Base-by-base conservation (phyloP, 2,888 invertebrate genomes). In the Aleiodes testaceus region DNA sequence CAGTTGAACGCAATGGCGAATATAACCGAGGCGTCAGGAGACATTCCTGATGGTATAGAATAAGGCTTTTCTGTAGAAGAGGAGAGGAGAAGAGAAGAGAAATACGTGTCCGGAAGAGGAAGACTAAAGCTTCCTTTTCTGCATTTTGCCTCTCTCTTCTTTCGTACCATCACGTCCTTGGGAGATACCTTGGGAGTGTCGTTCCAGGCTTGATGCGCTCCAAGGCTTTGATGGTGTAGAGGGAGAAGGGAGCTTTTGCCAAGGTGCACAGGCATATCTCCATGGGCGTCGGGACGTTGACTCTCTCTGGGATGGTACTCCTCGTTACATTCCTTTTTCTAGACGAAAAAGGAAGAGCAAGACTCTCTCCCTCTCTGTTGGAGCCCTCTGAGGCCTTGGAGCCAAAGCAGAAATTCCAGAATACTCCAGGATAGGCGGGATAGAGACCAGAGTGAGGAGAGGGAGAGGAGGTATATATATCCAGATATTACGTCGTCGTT, bases 281-380 rank as follows among this genome's bases (percentile, higher is more conserved):
- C 68, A 73, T 68, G 75, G 75, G 65, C 77, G 79, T 78, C 77
- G 77, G 81, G 82, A 83, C 84, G 82, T 84, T 84, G 84, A 84
- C 84, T 72, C 84, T 72, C 26, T 44, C 63, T 42, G 20, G 53
- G 26, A 53, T 45, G 53, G 63, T 63, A 52, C 64, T 70, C 68
- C 70, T 47, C 50, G 12, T 63, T 20, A 7, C 45, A 63, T 45
- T 63, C 45, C 20, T 63, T 47, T 22, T 45, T 63, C 22, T 44
- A 12, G 45, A 11, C 14, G 44, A 63, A 50, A 30, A 44, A 26
- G 70, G 53, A 49, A 42, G 59, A 36, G 71, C n/a, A 44, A 42
- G 53, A 61, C 30, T 36, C 16, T n/a, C 49, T 26, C 30, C 20
- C 55, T 22, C 26, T 55, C 55, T 47, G 66, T 52, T 66, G 70